Evolutionary conservation across 1,140 invertebrate genomes (phyloP), one percentile per base, ranked within the genome.

Genomic region (Papilio aristodemus): DNA sequence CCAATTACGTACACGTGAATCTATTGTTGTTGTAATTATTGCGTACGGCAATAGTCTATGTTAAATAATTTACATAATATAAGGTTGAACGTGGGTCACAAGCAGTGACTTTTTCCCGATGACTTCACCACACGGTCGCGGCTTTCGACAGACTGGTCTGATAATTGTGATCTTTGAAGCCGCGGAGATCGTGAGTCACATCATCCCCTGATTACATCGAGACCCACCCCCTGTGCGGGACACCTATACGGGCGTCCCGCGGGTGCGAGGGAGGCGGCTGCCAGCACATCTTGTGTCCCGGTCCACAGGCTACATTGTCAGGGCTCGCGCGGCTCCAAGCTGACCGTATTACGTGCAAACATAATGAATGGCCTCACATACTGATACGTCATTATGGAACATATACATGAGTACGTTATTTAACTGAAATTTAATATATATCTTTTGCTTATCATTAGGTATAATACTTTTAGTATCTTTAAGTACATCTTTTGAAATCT

Each of bases 91-190:
- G 32, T 25, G 13, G n/a, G 8, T 14, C 32, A n/a, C 36, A 13
- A 66, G 7, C 7, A 38, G 6, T 88, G 87, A 87, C 86, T 89
- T 89, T 75, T 68, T 70, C 46, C 66, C 72, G 77, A 75, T 87
- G 85, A 91, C 85, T 89, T 91, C 85, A 80, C 80, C 80, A 84
- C 86, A 77, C 73, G 73, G 76, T 77, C 85, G 83, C 87, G 83
- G 87, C 87, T 89, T 88, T 91, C 87, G 87, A 81, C 87, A 87
- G 89, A 91, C 89, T 91, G 89, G 79, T 91, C 86, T 84, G 84
- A 86, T 89, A 90, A 90, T 91, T 91, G 89, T 90, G 87, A 91
- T 90, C 87, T 91, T 91, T 91, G 84, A 89, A 89, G 89, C 86
- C 85, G 84, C 82, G 85, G 89, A 89, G 87, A 89, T 90, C 86